Conservation (phyloP, 2,888 invertebrate species). For the Spodoptera exigua region DNA sequence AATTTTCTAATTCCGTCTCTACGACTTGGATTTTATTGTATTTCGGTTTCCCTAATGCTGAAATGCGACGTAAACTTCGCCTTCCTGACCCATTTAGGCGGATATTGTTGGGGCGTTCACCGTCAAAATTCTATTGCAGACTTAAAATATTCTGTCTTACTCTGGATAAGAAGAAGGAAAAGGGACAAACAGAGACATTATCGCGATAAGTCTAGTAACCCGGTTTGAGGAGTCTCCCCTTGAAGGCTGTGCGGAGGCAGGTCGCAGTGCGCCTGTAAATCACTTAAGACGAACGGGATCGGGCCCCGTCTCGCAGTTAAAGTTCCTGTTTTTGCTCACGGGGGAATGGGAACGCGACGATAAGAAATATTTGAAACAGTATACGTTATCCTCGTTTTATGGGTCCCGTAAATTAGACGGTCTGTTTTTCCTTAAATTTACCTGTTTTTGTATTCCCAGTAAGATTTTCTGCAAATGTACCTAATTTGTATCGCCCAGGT, state of each 20-base stretch:
- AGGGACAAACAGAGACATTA: slow-evolving; percentile 66
- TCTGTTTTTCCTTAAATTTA: slow-evolving; percentile 48
- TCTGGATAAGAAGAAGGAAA: slow-evolving; percentile 63
- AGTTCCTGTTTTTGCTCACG: slow-evolving; percentile 82
- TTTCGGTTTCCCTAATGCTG: slow-evolving; percentile 82
- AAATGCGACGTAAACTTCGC: slow-evolving; percentile 86
- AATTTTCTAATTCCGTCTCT: slow-evolving; percentile 81
- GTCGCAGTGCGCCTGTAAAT: slow-evolving; percentile 84
- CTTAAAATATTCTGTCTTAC: slow-evolving; percentile 72
- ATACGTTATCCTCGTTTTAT: slow-evolving; percentile 68
- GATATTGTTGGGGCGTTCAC: slow-evolving; percentile 80
- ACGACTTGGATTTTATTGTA: slow-evolving; percentile 80
- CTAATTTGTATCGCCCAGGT: slow-evolving; percentile 34
- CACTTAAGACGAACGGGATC: slow-evolving; percentile 81
- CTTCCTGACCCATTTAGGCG: slow-evolving; percentile 88
- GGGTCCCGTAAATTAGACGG: slow-evolving; percentile 53
- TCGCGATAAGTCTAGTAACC: slow-evolving; percentile 75
- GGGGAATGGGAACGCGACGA: slow-evolving; percentile 73
- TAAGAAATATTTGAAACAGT: slow-evolving; percentile 79
- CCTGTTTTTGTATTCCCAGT: slow-evolving; percentile 39
- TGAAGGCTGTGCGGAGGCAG: slow-evolving; percentile 70
- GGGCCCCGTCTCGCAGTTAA: slow-evolving; percentile 73
- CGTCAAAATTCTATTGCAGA: slow-evolving; percentile 79
- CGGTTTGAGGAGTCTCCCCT: slow-evolving; percentile 71
- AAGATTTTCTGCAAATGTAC: slow-evolving; percentile 48